A percentile compares a stretch with the other conserved stretches of the same genome.
These are phyloP conservation scores for Heterodera filipjevi DNA, from an alignment of 2,888 invertebrate species.

Conservation along the genomic window DNA sequence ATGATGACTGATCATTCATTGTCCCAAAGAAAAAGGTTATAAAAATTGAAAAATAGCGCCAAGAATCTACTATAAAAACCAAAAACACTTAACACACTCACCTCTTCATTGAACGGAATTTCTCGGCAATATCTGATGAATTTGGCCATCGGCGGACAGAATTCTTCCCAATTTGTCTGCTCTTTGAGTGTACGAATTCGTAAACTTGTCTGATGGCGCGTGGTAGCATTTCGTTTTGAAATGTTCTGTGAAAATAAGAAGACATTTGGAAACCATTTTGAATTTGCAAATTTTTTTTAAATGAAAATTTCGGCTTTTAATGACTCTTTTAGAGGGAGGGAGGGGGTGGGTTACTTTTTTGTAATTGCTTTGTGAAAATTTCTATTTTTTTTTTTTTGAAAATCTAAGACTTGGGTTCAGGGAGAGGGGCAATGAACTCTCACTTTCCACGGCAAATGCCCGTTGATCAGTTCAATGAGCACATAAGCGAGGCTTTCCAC, in stretches of 20 bases:
- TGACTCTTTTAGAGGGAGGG: too few relatives aligned
- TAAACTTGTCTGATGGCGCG: slow-evolving; percentile 40
- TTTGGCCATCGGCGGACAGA: slow-evolving; percentile 48
- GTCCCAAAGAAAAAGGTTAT: too few relatives aligned
- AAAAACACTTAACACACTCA: background rate
- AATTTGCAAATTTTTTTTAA: too few relatives aligned
- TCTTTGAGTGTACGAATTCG: slow-evolving; percentile 48
- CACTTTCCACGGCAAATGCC: slow-evolving; percentile 53
- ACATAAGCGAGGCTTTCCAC: slow-evolving; percentile 55
- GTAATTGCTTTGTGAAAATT: too few relatives aligned
- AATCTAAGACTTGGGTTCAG: too few relatives aligned
- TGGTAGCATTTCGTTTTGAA: slow-evolving; percentile 35
- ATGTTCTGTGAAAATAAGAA: slow-evolving; percentile 27
- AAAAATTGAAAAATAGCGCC: too few relatives aligned
- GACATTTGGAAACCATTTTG: slow-evolving; percentile 21
- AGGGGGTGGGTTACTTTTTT: too few relatives aligned
- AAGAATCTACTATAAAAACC: too few relatives aligned
- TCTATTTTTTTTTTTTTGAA: too few relatives aligned
- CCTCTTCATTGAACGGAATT: slow-evolving; percentile 44
- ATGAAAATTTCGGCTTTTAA: too few relatives aligned
- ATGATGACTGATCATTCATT: too few relatives aligned
- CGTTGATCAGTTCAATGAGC: slow-evolving; percentile 49
- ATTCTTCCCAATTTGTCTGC: slow-evolving; percentile 42
- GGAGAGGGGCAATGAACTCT: background rate
- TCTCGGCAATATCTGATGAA: slow-evolving; percentile 45